These are phyloP conservation scores for Buceros bicornis DNA, from an alignment of 2,797 vertebrate species.

Conservation along the genomic window DNA sequence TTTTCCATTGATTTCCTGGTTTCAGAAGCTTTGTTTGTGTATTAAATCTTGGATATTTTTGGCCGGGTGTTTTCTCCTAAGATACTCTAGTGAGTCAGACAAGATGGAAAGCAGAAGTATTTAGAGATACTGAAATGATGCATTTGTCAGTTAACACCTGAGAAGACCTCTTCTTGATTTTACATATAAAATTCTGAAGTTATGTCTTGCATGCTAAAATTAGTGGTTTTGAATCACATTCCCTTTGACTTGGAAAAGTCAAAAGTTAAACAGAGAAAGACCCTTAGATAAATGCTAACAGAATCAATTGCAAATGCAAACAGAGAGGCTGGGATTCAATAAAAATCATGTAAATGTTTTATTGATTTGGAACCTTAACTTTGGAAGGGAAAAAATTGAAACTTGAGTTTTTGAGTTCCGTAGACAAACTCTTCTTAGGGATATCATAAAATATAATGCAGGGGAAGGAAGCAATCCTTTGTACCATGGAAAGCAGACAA, in stretches of 20 bases:
- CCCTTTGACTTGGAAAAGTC: neutral
- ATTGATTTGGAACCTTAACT: neutral
- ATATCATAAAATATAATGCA: neutral
- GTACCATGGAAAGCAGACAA: neutral
- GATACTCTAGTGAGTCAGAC: neutral
- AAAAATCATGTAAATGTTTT: neutral
- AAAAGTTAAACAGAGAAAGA: neutral
- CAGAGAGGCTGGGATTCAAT: neutral
- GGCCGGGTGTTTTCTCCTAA: neutral
- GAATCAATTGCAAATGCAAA: neutral
- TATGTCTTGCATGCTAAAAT: neutral
- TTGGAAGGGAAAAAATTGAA: neutral
- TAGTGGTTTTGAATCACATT: neutral
- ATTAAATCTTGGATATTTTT: neutral
- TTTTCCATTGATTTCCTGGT: neutral
- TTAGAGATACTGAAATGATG: neutral
- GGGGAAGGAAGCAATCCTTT: neutral
- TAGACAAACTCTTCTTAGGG: neutral
- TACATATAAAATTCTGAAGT: neutral
- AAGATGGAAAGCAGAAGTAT: neutral
- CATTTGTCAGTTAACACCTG: neutral
- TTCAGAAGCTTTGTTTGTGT: neutral
- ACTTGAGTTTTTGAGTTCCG: neutral
- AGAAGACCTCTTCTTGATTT: neutral
- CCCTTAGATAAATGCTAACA: neutral